Conservation (phyloP, 2,888 invertebrate species). For the Protophormia terraenovae region DNA sequence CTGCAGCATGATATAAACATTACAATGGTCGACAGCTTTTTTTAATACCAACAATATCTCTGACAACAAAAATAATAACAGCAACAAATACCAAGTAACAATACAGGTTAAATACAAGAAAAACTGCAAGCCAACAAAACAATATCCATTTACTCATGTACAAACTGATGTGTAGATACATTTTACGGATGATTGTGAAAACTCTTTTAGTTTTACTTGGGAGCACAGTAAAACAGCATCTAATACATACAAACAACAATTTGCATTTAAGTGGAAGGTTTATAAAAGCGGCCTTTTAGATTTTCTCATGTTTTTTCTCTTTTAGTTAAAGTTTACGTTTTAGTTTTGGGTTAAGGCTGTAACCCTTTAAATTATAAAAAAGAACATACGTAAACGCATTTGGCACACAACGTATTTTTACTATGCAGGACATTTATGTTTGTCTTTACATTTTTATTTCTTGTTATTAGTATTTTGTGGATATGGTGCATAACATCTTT, state of each 20-base stretch:
- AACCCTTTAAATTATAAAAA: slow-evolving; percentile 45
- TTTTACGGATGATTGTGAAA: slow-evolving; percentile 33
- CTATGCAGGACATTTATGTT: slow-evolving; percentile 47
- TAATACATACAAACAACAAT: neutral
- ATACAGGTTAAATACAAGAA: slow-evolving; percentile 52
- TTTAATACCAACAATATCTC: slow-evolving; percentile 23
- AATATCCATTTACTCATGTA: neutral
- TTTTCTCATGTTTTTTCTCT: slow-evolving; percentile 8
- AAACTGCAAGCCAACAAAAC: slow-evolving; percentile 21
- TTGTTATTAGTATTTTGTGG: neutral
- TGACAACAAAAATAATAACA: slow-evolving; percentile 8
- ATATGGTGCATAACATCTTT: slow-evolving; percentile 48
- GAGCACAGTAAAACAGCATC: neutral
- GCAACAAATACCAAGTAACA: slow-evolving; percentile 5
- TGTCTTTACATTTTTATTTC: slow-evolving; percentile 13
- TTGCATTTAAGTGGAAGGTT: neutral
- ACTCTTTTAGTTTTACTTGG: slow-evolving; percentile 8
- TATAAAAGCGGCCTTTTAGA: slow-evolving; percentile 18
- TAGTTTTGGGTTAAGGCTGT: slow-evolving; percentile 65
- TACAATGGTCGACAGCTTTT: slow-evolving; percentile 48
- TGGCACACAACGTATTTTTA: slow-evolving; percentile 47
- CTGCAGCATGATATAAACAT: slow-evolving; percentile 59
- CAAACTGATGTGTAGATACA: slow-evolving; percentile 18
- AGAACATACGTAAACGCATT: slow-evolving; percentile 57
- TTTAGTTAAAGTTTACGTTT: neutral